Evolutionary conservation across 2,888 invertebrate genomes (phyloP).

Genomic region (Nephrotoma flavescens): DNA sequence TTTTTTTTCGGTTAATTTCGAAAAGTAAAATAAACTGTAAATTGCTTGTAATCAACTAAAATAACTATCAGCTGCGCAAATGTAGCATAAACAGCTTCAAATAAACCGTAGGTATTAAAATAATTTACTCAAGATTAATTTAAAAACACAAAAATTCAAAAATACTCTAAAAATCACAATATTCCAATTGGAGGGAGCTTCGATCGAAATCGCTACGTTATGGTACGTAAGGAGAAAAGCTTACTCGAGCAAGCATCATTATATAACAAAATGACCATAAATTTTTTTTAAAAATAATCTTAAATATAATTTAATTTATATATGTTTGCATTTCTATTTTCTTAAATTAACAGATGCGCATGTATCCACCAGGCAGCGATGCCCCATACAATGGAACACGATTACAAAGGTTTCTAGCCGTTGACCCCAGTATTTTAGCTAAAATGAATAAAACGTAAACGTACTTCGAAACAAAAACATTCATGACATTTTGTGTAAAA

Average conservation of each 20-base stretch:
- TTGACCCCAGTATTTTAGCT: conserved; percentile 29
- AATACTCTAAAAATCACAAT: not conserved
- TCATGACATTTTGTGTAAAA: not conserved
- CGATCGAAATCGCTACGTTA: not conserved
- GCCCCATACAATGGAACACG: conserved; percentile 37
- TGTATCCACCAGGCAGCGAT: conserved; percentile 50
- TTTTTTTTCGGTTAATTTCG: too few relatives aligned
- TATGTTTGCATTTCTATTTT: not conserved
- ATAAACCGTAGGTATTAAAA: not conserved
- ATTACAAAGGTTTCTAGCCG: conserved; percentile 35
- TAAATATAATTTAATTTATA: not conserved
- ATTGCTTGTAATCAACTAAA: not conserved
- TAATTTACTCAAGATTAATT: not conserved
- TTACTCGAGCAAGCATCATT: not conserved
- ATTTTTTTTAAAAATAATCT: not conserved
- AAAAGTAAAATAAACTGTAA: not conserved
- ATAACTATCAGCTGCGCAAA: not conserved
- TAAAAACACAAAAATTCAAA: not conserved
- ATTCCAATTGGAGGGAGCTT: not conserved
- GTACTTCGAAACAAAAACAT: not conserved
- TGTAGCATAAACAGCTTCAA: not conserved
- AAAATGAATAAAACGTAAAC: conserved; percentile 16
- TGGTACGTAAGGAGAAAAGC: not conserved
- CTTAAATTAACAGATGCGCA: conserved; percentile 41
- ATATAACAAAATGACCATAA: not conserved